phyloP scores from a whole-genome alignment of 1,140 invertebrate species.

The Rhizoglyphus robini region DNA sequence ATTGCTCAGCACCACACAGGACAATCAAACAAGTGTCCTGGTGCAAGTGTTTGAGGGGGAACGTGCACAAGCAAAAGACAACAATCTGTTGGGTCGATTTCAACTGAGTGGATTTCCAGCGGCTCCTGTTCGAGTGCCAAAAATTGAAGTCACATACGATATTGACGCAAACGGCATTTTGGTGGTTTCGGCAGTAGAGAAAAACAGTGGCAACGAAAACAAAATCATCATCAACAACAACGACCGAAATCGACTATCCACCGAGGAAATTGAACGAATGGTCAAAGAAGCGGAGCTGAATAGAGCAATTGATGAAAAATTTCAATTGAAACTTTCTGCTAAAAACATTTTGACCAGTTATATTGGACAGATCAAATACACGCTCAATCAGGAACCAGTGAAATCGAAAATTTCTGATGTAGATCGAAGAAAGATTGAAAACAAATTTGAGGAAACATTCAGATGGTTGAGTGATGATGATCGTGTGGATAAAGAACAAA shows the following conservation, averaged over 20 bases:
- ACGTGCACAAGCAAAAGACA: conserved; percentile 44
- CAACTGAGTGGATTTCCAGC: conserved; percentile 44
- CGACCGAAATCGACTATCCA: background rate
- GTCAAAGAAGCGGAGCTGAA: background rate
- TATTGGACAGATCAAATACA: background rate
- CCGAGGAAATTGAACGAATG: background rate
- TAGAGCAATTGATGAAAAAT: background rate
- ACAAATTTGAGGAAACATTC: background rate
- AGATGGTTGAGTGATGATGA: background rate
- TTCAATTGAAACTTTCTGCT: background rate
- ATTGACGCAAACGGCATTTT: conserved; percentile 41
- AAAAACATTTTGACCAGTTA: background rate
- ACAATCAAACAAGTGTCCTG: conserved; percentile 83
- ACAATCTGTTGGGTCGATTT: conserved; percentile 44
- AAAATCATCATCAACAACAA: conserved; percentile 44
- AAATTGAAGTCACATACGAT: conserved; percentile 47
- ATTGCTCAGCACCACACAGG: conserved; percentile 70
- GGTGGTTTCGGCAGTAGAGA: conserved; percentile 39
- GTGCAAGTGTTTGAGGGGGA: conserved; percentile 55
- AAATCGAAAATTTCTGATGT: too few species aligned
- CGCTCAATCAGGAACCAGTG: background rate
- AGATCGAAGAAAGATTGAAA: background rate
- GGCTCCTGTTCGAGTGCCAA: conserved; percentile 43
- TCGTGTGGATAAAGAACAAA: background rate
- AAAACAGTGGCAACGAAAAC: conserved; percentile 78